Evolutionary conservation across 30 jellyfish, hydroid and myxozoan species (phyloP).

Genomic region (Hydra vulgaris): DNA sequence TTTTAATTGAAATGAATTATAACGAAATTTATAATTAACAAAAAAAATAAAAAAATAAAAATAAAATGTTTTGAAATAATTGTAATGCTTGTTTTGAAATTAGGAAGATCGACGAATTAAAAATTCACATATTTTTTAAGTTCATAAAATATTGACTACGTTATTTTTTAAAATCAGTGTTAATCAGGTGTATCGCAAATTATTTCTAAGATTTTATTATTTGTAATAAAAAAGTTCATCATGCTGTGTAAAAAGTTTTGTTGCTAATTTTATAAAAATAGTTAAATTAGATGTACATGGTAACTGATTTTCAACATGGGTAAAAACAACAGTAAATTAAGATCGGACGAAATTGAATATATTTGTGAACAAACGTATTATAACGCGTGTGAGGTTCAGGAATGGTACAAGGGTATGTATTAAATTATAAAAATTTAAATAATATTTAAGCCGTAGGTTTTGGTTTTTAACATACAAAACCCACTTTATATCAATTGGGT

Average conservation of each 20-base stretch:
- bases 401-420: slow-evolving; percentile 91
- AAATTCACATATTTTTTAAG: background rate
- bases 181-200: background rate
- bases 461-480: no score
- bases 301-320: slow-evolving; percentile 44
- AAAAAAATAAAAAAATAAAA: no score
- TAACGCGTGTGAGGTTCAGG: slow-evolving; percentile 83
- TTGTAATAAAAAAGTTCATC: background rate
- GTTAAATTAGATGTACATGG: background rate
- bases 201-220: no score
- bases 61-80: no score
- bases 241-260: background rate
- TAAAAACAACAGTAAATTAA: slow-evolving; percentile 86
- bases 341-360: slow-evolving; percentile 83
- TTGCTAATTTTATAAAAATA: background rate
- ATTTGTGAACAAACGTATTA: slow-evolving; percentile 80
- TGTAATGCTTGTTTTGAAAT: no score
- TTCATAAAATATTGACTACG: background rate
- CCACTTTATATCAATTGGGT: no score
- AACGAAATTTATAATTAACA: no score
- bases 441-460: background rate
- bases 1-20: no score
- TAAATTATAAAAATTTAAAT: no score
- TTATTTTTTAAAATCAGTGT: no score
- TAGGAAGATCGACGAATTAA: no score